Evolutionary conservation across 2,797 vertebrate species (phyloP).

Genomic region (Coregonus ussuriensis): DNA sequence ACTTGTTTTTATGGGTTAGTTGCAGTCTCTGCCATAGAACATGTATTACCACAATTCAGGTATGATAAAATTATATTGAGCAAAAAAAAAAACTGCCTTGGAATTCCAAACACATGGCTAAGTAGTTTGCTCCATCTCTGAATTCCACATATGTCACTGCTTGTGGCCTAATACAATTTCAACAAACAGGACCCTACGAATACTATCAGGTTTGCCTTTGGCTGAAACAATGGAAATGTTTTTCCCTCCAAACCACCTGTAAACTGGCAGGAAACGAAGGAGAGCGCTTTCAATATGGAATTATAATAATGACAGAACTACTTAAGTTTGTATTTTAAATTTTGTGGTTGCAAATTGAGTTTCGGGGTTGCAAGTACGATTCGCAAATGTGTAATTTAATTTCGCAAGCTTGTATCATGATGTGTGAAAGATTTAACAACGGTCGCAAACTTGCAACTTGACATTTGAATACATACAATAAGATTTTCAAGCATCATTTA

Average conservation of each 20-base stretch:
- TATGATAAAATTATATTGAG: not conserved
- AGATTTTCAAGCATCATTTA: no score
- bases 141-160: slow-evolving; percentile 1
- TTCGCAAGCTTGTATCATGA: no score
- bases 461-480: no score
- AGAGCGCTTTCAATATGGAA: not conserved
- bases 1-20: not conserved
- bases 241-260: slow-evolving; percentile 23
- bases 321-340: no score
- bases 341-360: no score
- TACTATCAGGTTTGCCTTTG: not conserved
- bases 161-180: slow-evolving; percentile 15
- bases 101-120: slow-evolving; percentile 23
- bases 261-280: slow-evolving; percentile 18
- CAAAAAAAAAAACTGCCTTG: slow-evolving; percentile 16
- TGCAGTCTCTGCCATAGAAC: not conserved
- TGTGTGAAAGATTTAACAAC: no score
- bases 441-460: no score
- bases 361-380: no score
- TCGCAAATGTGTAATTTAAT: no score
- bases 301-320: no score
- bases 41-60: no score
- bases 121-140: not conserved
- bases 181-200: not conserved
- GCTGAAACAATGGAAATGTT: not conserved